A percentile compares a stretch with the other conserved stretches of the same genome.
phyloP scores from a whole-genome alignment of 2,888 invertebrate genomes.

The Hydroisotoma schaefferi region DNA sequence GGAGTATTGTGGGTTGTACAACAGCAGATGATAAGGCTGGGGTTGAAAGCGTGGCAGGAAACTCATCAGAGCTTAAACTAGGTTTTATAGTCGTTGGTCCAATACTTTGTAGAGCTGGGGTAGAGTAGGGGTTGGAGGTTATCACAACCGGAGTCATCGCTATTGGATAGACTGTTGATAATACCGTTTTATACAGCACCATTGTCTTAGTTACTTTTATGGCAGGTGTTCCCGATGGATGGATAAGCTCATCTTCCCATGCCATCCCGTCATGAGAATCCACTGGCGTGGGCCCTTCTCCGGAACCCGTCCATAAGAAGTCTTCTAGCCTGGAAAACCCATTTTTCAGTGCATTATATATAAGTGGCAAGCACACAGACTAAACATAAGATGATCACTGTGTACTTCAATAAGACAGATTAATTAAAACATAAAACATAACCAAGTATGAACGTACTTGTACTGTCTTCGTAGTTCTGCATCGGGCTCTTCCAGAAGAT shows the following conservation, averaged over 20 bases:
- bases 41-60: constrained; percentile 7
- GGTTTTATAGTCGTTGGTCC: background rate
- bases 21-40: constrained; percentile 6
- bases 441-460: background rate
- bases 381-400: background rate
- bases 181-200: constrained; percentile 43
- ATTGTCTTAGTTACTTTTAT: constrained; percentile 44
- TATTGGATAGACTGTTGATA: constrained; percentile 45
- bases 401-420: background rate
- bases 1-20: constrained; percentile 8
- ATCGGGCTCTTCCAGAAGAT: background rate
- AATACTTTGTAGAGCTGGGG: constrained; percentile 7
- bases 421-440: background rate
- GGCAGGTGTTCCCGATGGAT: background rate
- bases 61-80: background rate
- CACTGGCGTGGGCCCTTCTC: constrained; percentile 63
- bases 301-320: constrained; percentile 85
- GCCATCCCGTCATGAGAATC: constrained; percentile 42
- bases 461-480: background rate
- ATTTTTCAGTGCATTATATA: too few species aligned
- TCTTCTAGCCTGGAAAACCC: constrained; percentile 70
- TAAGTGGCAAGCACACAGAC: too few species aligned
- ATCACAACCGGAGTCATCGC: constrained; percentile 45
- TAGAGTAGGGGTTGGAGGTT: background rate
- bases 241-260: constrained; percentile 42